These are phyloP conservation scores for Chelmon rostratus DNA, from an alignment of 2,797 vertebrate species.

Conservation along the genomic window DNA sequence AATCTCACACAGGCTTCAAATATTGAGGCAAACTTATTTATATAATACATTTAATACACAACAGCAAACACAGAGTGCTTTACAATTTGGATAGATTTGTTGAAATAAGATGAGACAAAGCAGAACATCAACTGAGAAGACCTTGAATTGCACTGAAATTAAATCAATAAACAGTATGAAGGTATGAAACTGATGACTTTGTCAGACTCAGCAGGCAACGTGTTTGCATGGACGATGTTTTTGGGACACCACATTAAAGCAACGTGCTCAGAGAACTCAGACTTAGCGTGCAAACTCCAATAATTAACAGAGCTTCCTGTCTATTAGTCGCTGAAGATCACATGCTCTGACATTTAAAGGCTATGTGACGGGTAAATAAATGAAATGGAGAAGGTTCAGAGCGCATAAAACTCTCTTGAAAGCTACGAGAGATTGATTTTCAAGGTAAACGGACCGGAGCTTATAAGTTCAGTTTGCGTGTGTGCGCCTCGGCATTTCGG, in stretches of 20 bases:
- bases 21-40: background rate
- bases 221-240: background rate
- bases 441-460: constrained; percentile 53
- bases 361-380: constrained; percentile 45
- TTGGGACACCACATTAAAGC: background rate
- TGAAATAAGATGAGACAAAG: background rate
- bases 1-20: background rate
- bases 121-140: background rate
- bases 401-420: constrained; percentile 52
- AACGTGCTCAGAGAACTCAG: background rate
- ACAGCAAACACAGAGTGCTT: background rate
- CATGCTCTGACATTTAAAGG: constrained; percentile 66
- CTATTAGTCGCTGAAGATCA: constrained; percentile 39
- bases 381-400: constrained; percentile 46
- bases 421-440: constrained; percentile 63
- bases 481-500: constrained; percentile 27
- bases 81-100: background rate
- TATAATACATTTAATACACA: background rate
- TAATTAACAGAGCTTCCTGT: constrained; percentile 10
- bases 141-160: background rate
- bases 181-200: no score
- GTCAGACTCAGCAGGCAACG: background rate
- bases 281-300: background rate
- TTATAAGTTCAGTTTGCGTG: constrained; percentile 43
- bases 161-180: background rate